phyloP scores from a whole-genome alignment of 2,113 vertebrate species.

The Daubentonia madagascariensis region DNA sequence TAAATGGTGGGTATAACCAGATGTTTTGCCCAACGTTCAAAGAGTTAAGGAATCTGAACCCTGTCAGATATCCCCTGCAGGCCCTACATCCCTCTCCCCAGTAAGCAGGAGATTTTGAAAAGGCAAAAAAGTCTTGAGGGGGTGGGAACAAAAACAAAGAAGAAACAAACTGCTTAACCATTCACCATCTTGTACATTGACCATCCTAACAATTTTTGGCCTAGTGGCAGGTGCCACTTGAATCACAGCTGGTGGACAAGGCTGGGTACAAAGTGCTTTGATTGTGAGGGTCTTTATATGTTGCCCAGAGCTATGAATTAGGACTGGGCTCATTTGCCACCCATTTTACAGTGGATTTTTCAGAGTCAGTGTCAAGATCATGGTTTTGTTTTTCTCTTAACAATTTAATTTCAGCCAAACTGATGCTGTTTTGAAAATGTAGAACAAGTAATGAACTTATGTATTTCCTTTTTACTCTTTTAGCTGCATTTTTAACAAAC shows the following conservation, averaged over 20 bases:
- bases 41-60: conserved; percentile 61
- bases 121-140: not conserved
- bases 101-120: conserved; percentile 26
- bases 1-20: conserved; percentile 57
- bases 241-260: not conserved
- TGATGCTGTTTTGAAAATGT: not conserved
- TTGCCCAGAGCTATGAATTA: not conserved
- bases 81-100: not conserved
- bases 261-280: not conserved
- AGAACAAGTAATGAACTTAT: conserved; percentile 3
- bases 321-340: not conserved
- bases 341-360: conserved; percentile 41
- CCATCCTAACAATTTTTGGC: not conserved
- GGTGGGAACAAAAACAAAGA: not conserved
- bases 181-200: not conserved
- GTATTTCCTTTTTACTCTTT: conserved; percentile 19
- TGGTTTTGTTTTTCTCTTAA: conserved; percentile 35
- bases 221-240: not conserved
- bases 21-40: conserved; percentile 71
- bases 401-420: conserved; percentile 48
- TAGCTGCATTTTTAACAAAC: not conserved
- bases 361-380: not conserved
- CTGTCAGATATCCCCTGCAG: not conserved
- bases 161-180: not conserved
- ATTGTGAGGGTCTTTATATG: not conserved